Percentiles rank a stretch among this genome's conserved stretches.
Conservation (phyloP, 2,888 invertebrate species). For the Drosophila rellima region DNA sequence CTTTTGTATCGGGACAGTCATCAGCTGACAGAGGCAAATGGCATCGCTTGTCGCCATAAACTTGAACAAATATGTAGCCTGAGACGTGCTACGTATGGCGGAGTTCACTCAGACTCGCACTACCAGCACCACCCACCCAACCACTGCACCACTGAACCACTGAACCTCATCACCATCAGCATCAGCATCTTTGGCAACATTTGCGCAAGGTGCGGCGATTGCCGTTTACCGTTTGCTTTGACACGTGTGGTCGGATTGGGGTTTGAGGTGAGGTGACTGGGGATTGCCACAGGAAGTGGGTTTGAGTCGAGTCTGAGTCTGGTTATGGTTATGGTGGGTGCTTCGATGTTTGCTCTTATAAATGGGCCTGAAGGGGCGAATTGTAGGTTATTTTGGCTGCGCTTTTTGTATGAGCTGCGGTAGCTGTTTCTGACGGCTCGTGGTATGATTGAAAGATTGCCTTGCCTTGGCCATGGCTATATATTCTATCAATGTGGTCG, state of each 20-base stretch:
- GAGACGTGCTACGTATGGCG: constrained; percentile 74
- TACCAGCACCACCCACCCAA: constrained; percentile 1
- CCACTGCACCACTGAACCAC: neutral
- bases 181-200: constrained; percentile 51
- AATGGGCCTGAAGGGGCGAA: constrained; percentile 20
- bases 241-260: constrained; percentile 61
- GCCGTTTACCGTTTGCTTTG: constrained; percentile 72
- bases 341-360: constrained; percentile 9
- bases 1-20: constrained; percentile 79
- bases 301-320: constrained; percentile 13
- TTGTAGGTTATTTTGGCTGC: constrained; percentile 43
- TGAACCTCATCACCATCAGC: constrained; percentile 31
- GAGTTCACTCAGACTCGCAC: neutral
- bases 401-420: constrained; percentile 74
- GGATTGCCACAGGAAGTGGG: constrained; percentile 48
- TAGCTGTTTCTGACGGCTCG: constrained; percentile 18
- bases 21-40: constrained; percentile 75
- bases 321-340: constrained; percentile 6
- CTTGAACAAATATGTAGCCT: constrained; percentile 76
- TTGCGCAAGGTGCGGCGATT: constrained; percentile 73
- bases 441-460: constrained; percentile 63
- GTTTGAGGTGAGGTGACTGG: constrained; percentile 40
- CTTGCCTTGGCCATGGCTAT: constrained; percentile 26
- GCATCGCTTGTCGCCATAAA: constrained; percentile 80
- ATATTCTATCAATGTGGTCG: constrained; percentile 30